These are phyloP conservation scores for Euschistus heros DNA, from an alignment of 1,140 invertebrate genomes.

Conservation along the genomic window DNA sequence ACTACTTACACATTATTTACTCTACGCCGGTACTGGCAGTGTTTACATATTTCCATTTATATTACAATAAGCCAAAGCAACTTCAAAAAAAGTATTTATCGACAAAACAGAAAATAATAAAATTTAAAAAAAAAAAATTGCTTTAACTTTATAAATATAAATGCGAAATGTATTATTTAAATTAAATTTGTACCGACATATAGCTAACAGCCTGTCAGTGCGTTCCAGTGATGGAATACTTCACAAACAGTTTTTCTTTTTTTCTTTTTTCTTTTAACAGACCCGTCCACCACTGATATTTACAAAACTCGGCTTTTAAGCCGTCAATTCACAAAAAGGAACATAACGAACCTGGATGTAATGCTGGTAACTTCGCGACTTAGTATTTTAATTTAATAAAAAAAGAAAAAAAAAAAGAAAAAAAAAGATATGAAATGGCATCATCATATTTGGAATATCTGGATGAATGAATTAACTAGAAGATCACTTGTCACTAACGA, in stretches of 20 bases:
- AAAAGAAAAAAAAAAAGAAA: too few species aligned
- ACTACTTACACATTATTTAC: slow-evolving; percentile 9
- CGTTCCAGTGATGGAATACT: slow-evolving; percentile 9
- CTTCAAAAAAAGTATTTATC: neutral
- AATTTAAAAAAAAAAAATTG: slow-evolving; percentile 3
- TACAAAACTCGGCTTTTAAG: neutral
- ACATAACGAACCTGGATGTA: slow-evolving; percentile 16
- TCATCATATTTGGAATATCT: slow-evolving; percentile 10
- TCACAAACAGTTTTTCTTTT: neutral
- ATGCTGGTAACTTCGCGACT: slow-evolving; percentile 16
- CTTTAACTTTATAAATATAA: slow-evolving; percentile 1
- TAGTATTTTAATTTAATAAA: slow-evolving; percentile 8
- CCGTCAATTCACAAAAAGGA: slow-evolving; percentile 1
- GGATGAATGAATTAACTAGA: neutral
- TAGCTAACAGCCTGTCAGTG: slow-evolving; percentile 8
- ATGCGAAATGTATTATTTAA: neutral
- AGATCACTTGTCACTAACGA: slow-evolving; percentile 9
- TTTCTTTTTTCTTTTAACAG: neutral
- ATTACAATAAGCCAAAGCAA: neutral
- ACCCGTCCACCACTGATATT: slow-evolving; percentile 12
- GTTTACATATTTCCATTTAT: neutral
- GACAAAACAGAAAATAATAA: neutral
- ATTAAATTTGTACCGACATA: slow-evolving; percentile 1
- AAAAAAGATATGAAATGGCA: slow-evolving; percentile 14
- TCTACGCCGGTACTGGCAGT: slow-evolving; percentile 16